phyloP scores from a whole-genome alignment of 2,797 vertebrate genomes.

The Chrosomus eos region DNA sequence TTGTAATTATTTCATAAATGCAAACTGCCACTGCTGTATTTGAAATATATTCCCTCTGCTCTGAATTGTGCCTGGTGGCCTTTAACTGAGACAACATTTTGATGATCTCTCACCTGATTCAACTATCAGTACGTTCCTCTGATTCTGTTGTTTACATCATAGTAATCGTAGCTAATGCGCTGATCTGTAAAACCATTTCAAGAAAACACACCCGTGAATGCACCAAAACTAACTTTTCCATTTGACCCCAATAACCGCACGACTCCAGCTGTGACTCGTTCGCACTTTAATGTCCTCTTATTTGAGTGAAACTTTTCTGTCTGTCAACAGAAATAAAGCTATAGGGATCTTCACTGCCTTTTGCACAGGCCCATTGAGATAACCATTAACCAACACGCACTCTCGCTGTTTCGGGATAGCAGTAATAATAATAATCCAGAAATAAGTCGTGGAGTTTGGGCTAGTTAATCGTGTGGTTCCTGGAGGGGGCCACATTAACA shows the following conservation, averaged over 20 bases:
- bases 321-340: slow-evolving; percentile 80
- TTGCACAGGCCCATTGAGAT: slow-evolving; percentile 80
- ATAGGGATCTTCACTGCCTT: slow-evolving; percentile 70
- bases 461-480: slow-evolving; percentile 80
- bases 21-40: neutral
- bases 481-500: slow-evolving; percentile 81
- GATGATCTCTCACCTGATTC: neutral
- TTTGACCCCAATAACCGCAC: slow-evolving; percentile 16
- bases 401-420: slow-evolving; percentile 69
- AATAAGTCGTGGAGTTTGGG: slow-evolving; percentile 76
- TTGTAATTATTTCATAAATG: neutral
- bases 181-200: slow-evolving; percentile 30
- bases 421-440: slow-evolving; percentile 70
- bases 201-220: slow-evolving; percentile 6
- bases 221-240: slow-evolving; percentile 39
- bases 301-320: slow-evolving; percentile 64
- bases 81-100: neutral
- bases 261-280: slow-evolving; percentile 27
- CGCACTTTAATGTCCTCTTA: slow-evolving; percentile 39
- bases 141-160: slow-evolving; percentile 11
- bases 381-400: slow-evolving; percentile 84
- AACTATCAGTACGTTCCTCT: neutral
- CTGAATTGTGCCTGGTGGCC: neutral
- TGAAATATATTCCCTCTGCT: neutral
- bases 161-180: neutral